Evolutionary conservation across 1,140 invertebrate genomes (phyloP), one percentile per base, ranked within the genome.

Genomic region (Papilio machaon): DNA sequence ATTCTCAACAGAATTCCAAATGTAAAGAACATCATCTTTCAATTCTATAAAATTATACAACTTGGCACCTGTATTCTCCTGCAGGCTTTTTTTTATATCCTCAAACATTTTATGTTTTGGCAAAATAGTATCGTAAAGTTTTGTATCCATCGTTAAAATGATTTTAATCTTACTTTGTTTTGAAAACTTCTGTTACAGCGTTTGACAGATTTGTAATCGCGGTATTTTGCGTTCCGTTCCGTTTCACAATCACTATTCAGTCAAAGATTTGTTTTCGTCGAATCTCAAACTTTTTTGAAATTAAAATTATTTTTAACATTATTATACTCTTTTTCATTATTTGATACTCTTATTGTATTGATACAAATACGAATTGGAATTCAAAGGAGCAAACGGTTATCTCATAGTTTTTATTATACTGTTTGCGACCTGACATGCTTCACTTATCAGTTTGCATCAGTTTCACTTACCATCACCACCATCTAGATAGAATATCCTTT

Each of bases 1-100:
- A 84, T 95, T 96, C 89, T 96, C 96, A 30, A 95, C 89, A 3
- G 95, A 94, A 87, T 96, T 95, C 96, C 96, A 97, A 80, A 95
- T 94, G 84, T 96, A 97, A 19, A 96, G 91, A 83, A 96, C 94
- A 88, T 96, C 96, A 82, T 97, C 96, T 70, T 95, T 95, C 52
- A 96, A 95, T 83, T 95, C 95, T 9, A 97, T 85, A 73, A 97
- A 95, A 90, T 96, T 96, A 70, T 94, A 91, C 19, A 96, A 95
- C 80, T 96, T 96, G n/a, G 92, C 95, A 78, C 91, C 92, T 52
- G 85, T 77, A 87, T 91, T 92, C 86, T 95, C 95, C 15, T 95
- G 90, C 13, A 97, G 90, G 85, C 92, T 91, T 54, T 94, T 92
- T 81, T 95, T 95, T 52, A 96, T 86, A 80, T 95, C 95, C 83